Conservation (phyloP, 1,140 invertebrate species). For the Eupristina koningsbergeri region DNA sequence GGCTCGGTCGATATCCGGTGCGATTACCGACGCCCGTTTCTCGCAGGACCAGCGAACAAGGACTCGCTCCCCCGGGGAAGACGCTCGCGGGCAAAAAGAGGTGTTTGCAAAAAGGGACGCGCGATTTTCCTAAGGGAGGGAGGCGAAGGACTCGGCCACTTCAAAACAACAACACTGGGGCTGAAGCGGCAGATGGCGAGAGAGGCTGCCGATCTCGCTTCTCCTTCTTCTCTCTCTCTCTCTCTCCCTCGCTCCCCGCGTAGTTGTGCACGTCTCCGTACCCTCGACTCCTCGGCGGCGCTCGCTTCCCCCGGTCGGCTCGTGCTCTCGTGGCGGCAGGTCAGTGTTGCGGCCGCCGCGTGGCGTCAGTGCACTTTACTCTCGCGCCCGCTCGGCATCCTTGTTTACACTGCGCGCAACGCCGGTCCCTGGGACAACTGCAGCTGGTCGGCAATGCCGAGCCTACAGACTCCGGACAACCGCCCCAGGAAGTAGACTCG, state of each 20-base stretch:
- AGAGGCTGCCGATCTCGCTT: no score
- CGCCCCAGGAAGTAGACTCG: no score
- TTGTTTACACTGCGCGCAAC: no score
- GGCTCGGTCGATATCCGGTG: background rate
- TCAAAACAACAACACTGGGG: background rate
- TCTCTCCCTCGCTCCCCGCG: background rate
- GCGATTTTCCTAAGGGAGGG: background rate
- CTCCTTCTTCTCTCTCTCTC: no score
- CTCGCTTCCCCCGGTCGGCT: slow-evolving; percentile 49
- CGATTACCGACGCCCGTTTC: background rate
- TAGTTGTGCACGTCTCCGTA: background rate
- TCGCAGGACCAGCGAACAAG: no score
- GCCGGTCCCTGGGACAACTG: background rate
- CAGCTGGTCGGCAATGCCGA: background rate
- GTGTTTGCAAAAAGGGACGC: background rate
- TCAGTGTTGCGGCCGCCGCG: slow-evolving; percentile 63
- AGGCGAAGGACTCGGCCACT: background rate
- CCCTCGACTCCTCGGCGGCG: slow-evolving; percentile 38
- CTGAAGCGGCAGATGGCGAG: slow-evolving; percentile 25
- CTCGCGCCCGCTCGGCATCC: background rate
- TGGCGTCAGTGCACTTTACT: slow-evolving; percentile 50
- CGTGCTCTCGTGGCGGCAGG: slow-evolving; percentile 59
- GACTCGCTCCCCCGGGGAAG: no score
- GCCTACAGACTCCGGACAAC: no score
- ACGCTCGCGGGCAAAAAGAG: background rate